Evolutionary conservation across 2,888 invertebrate species (phyloP).

Genomic region (Petrolisthes cinctipes): DNA sequence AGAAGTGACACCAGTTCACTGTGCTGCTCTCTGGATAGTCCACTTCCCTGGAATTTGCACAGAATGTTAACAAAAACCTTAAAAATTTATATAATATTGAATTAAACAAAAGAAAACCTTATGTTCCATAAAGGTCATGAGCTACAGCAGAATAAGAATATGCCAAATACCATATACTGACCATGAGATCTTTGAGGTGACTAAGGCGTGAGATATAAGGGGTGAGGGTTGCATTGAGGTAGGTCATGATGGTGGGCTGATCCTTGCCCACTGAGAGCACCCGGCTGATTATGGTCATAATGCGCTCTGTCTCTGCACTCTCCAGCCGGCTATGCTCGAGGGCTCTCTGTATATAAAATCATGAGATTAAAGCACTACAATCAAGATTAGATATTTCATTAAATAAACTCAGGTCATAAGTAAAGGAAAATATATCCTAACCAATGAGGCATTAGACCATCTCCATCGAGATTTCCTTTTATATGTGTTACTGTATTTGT

Average conservation of each 20-base stretch:
- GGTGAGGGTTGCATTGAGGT: slow-evolving; percentile 79
- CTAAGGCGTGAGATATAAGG: slow-evolving; percentile 71
- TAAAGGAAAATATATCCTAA: too few relatives aligned
- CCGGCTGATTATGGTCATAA: slow-evolving; percentile 83
- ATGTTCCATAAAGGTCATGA: too few relatives aligned
- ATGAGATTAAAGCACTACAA: too few relatives aligned
- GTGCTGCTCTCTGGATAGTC: slow-evolving; percentile 57
- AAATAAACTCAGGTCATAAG: too few relatives aligned
- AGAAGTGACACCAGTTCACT: slow-evolving; percentile 59
- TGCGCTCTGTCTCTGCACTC: slow-evolving; percentile 78
- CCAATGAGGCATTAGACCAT: too few relatives aligned
- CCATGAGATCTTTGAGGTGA: slow-evolving; percentile 60
- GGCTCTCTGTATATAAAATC: slow-evolving; percentile 47
- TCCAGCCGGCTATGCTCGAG: slow-evolving; percentile 74
- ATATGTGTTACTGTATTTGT: too few relatives aligned
- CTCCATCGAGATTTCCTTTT: too few relatives aligned
- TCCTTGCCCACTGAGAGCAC: slow-evolving; percentile 75
- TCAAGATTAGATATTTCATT: too few relatives aligned
- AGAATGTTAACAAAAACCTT: background rate
- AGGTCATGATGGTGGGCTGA: slow-evolving; percentile 76
- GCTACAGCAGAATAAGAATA: background rate
- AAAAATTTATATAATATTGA: background rate
- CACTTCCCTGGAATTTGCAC: slow-evolving; percentile 43
- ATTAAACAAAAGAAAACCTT: too few relatives aligned
- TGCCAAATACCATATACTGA: background rate